Conservation (phyloP, 1,140 invertebrate genomes). For the Parasteatoda tepidariorum region DNA sequence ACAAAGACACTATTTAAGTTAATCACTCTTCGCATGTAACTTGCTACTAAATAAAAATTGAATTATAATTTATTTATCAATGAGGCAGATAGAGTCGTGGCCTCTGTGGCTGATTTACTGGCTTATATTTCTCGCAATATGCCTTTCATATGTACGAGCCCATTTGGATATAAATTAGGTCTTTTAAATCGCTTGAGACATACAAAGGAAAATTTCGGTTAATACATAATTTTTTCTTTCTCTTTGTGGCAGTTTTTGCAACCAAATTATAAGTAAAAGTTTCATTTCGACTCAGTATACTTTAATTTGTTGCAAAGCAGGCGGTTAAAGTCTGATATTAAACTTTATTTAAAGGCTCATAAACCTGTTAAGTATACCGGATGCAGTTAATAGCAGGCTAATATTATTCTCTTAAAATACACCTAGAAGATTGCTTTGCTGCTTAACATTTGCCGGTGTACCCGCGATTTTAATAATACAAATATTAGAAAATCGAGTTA, state of each 20-base stretch:
- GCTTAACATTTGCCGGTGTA: too few relatives aligned
- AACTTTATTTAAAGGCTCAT: not conserved
- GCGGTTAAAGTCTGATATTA: not conserved
- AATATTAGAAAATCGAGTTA: too few relatives aligned
- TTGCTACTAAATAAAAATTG: conserved; percentile 33
- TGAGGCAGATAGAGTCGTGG: not conserved
- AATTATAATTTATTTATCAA: conserved; percentile 32
- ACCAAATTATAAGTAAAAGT: not conserved
- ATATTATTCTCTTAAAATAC: not conserved
- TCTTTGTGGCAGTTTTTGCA: not conserved
- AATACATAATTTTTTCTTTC: not conserved
- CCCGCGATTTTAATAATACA: too few relatives aligned
- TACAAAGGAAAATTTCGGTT: not conserved
- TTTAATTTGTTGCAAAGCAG: not conserved
- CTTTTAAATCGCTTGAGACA: not conserved
- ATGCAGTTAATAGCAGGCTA: not conserved
- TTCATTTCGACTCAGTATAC: not conserved
- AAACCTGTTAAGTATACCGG: not conserved
- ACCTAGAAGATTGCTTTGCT: not conserved
- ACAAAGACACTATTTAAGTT: conserved; percentile 47
- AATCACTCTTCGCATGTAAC: not conserved
- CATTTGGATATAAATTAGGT: not conserved
- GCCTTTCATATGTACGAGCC: not conserved
- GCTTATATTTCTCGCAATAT: not conserved
- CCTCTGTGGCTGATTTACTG: not conserved